These are phyloP conservation scores for Fragum fragum DNA, from an alignment of 2,888 invertebrate genomes.

Conservation along the genomic window DNA sequence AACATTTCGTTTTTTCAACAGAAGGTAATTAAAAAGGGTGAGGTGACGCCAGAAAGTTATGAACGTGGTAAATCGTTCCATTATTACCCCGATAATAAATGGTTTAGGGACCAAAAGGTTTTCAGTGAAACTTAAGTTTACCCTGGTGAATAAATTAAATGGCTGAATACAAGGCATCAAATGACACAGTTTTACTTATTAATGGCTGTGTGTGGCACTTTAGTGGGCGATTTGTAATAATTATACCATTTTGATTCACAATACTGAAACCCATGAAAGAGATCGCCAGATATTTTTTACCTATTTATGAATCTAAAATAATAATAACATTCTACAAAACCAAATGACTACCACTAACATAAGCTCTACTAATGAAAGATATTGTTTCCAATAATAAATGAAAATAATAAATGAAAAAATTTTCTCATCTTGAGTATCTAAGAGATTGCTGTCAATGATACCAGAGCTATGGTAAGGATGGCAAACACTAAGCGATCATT, in stretches of 20 bases:
- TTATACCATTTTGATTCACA: background rate
- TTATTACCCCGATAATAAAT: background rate
- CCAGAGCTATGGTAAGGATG: no score
- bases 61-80: background rate
- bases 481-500: no score
- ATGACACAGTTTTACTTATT: conserved; percentile 6
- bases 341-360: no score
- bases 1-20: no score
- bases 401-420: no score
- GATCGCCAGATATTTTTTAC: background rate
- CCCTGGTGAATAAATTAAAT: background rate
- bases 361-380: no score
- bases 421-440: no score
- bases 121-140: conserved; percentile 3
- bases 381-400: no score
- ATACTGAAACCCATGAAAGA: background rate
- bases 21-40: background rate
- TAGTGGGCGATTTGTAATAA: conserved; percentile 18
- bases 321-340: no score
- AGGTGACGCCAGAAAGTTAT: background rate
- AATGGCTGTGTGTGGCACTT: conserved; percentile 10
- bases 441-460: no score
- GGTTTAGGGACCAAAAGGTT: background rate
- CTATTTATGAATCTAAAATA: no score
- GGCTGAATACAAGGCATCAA: background rate